A percentile compares a stretch with the other conserved stretches of the same genome.
Evolutionary conservation across 1,140 invertebrate species (phyloP).

Genomic region (Calliopsis andreniformis): DNA sequence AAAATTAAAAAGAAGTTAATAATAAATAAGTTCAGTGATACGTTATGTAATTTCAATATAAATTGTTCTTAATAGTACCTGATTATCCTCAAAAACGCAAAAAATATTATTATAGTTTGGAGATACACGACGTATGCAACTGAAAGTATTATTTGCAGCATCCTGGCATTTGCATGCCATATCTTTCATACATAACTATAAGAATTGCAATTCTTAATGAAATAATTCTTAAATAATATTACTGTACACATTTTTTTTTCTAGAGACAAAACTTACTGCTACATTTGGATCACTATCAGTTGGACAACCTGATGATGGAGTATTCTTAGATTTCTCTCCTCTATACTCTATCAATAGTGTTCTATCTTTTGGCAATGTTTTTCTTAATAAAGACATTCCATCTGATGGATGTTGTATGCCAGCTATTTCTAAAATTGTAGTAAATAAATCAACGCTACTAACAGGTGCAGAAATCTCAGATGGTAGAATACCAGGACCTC

Average conservation of each 20-base stretch:
- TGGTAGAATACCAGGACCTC: conserved; percentile 87
- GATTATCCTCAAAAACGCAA: conserved; percentile 88
- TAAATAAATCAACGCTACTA: conserved; percentile 90
- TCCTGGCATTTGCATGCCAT: conserved; percentile 92
- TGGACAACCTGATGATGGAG: conserved; percentile 82
- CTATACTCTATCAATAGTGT: conserved; percentile 89
- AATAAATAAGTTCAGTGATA: background rate
- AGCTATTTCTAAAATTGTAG: conserved; percentile 89
- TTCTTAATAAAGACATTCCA: conserved; percentile 75
- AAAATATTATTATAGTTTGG: conserved; percentile 85
- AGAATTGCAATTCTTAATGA: conserved; percentile 19
- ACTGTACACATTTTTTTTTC: background rate
- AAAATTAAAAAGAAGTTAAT: conserved; percentile 41
- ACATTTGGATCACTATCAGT: conserved; percentile 82
- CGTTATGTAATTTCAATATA: background rate
- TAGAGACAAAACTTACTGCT: conserved; percentile 80
- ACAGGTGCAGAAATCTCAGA: conserved; percentile 82
- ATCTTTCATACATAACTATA: conserved; percentile 85
- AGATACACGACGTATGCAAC: conserved; percentile 86
- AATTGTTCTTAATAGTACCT: conserved; percentile 81
- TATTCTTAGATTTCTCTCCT: conserved; percentile 85
- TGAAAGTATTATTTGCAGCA: conserved; percentile 91
- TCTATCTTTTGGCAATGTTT: conserved; percentile 73
- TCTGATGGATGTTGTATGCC: conserved; percentile 79
- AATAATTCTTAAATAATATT: background rate